Evolutionary conservation across 2,888 invertebrate species (phyloP).

Genomic region (Trachelus iudaicus): DNA sequence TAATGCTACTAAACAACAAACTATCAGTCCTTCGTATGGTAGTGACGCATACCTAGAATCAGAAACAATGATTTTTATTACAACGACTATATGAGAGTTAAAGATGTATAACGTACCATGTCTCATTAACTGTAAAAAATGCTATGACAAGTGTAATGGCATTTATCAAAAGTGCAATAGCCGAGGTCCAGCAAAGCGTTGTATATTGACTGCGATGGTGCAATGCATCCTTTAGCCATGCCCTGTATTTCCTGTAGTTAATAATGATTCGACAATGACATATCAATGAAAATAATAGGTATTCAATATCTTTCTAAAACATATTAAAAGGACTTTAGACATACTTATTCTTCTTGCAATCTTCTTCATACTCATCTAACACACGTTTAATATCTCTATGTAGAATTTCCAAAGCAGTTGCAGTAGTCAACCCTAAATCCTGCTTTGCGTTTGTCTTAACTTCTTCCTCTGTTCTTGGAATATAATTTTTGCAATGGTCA

Average conservation of each 20-base stretch:
- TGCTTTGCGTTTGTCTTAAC: constrained; percentile 35
- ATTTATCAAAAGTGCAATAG: constrained; percentile 69
- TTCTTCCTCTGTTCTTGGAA: constrained; percentile 30
- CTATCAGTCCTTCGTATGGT: constrained; percentile 69
- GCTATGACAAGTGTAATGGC: constrained; percentile 68
- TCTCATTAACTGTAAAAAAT: constrained; percentile 51
- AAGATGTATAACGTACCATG: constrained; percentile 32
- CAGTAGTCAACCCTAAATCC: constrained; percentile 72
- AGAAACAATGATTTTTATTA: constrained; percentile 2
- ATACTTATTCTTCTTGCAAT: constrained; percentile 70
- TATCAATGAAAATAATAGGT: not conserved
- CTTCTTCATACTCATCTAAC: constrained; percentile 73
- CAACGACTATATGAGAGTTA: not conserved
- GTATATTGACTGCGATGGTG: constrained; percentile 72
- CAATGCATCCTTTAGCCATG: constrained; percentile 69
- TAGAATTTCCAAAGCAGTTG: constrained; percentile 76
- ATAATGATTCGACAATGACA: constrained; percentile 35
- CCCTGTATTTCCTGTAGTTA: constrained; percentile 64
- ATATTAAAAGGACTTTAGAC: constrained; percentile 20
- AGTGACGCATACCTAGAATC: constrained; percentile 62
- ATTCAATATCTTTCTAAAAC: not conserved
- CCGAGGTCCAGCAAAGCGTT: constrained; percentile 76
- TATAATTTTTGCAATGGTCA: constrained; percentile 30
- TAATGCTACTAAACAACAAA: constrained; percentile 68
- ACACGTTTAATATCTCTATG: constrained; percentile 77